Percentiles rank a stretch among this genome's conserved stretches.
Evolutionary conservation across 2,113 vertebrate species (phyloP).

Genomic region (Ondatra zibethicus): DNA sequence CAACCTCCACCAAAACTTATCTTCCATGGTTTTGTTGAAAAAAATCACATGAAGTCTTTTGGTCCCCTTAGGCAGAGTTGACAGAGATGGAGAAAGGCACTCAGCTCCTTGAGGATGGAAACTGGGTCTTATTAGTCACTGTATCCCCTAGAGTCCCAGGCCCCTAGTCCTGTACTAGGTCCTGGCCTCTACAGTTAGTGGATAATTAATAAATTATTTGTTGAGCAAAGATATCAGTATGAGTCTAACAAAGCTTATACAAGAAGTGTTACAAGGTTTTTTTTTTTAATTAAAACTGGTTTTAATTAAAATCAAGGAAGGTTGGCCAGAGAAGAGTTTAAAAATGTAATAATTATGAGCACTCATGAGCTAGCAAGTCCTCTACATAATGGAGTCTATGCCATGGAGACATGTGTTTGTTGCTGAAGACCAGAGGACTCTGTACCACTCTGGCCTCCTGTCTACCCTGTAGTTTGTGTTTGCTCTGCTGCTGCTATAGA

Average conservation of each 20-base stretch:
- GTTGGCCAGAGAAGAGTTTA: neutral
- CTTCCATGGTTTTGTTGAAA: slow-evolving; percentile 7
- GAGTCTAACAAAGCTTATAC: slow-evolving; percentile 12
- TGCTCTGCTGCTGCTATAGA: neutral
- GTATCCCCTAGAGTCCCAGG: neutral
- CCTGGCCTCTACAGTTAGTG: neutral
- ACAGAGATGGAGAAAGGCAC: slow-evolving; percentile 40
- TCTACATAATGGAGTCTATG: neutral
- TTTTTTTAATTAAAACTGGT: neutral
- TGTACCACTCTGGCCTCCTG: neutral
- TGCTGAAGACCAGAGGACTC: neutral
- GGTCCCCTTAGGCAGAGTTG: neutral
- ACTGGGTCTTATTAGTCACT: neutral
- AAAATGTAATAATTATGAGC: neutral
- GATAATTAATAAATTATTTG: slow-evolving; percentile 22
- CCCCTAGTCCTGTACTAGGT: neutral
- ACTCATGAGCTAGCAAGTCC: neutral
- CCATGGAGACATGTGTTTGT: neutral
- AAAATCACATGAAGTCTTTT: neutral
- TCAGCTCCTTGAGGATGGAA: neutral
- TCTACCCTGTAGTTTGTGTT: slow-evolving; percentile 30
- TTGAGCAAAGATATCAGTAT: slow-evolving; percentile 10
- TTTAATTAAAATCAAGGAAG: slow-evolving; percentile 57
- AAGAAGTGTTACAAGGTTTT: neutral
- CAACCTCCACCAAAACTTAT: neutral